These are phyloP conservation scores for Tachyglossus aculeatus DNA, from an alignment of 2,797 vertebrate genomes.

Conservation along the genomic window DNA sequence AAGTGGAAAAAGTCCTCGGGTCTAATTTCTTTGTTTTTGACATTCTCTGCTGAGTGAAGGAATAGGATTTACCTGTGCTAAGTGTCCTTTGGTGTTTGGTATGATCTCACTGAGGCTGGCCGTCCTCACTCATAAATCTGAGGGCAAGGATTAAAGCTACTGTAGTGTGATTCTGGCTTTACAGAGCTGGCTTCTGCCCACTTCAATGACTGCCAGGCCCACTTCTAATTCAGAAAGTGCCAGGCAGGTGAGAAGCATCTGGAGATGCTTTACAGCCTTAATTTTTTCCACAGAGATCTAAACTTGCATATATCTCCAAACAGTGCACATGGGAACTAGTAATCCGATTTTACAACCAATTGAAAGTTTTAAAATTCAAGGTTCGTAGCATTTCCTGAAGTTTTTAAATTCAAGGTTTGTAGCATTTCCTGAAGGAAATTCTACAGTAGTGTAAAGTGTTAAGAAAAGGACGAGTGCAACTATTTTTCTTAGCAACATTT, in stretches of 20 bases:
- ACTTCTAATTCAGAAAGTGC: background rate
- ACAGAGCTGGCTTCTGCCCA: background rate
- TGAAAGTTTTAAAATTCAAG: background rate
- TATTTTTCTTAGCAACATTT: background rate
- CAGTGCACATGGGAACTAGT: background rate
- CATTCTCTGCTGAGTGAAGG: too few relatives aligned
- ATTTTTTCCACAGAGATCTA: background rate
- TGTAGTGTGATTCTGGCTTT: background rate
- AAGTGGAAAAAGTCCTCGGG: too few relatives aligned
- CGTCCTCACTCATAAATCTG: background rate
- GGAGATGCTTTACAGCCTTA: too few relatives aligned
- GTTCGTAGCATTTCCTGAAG: background rate
- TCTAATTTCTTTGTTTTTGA: too few relatives aligned
- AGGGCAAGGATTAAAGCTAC: background rate
- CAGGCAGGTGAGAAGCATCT: background rate
- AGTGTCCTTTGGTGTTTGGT: too few relatives aligned
- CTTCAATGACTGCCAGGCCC: background rate
- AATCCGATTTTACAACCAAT: background rate
- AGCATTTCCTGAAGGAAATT: background rate
- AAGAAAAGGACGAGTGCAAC: background rate
- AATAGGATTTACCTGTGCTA: too few relatives aligned
- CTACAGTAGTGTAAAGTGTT: too few relatives aligned
- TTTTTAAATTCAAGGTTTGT: conserved; percentile 1
- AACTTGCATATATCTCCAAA: background rate
- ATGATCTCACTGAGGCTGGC: background rate